A percentile compares a stretch with the other conserved stretches of the same genome.
Conservation (phyloP, 2,797 vertebrate genomes). For the Sciurus carolinensis region DNA sequence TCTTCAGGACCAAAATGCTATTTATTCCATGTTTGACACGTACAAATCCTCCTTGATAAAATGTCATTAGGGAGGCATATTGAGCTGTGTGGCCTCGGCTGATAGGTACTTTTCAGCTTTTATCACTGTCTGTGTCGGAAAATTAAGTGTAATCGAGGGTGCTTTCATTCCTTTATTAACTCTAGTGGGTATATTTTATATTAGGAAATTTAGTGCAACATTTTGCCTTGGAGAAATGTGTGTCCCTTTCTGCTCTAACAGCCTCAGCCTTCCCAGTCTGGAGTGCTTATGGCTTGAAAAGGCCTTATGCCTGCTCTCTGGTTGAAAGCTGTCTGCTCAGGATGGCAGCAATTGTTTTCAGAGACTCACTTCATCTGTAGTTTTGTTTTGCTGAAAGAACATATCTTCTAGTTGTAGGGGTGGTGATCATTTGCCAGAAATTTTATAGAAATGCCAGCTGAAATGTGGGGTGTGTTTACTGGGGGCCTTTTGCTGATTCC, state of each 20-base stretch:
- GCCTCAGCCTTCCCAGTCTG: background rate
- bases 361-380: background rate
- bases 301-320: background rate
- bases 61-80: conserved; percentile 76
- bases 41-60: conserved; percentile 81
- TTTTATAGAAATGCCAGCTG: background rate
- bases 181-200: conserved; percentile 13
- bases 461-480: background rate
- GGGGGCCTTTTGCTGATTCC: background rate
- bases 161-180: conserved; percentile 70
- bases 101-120: conserved; percentile 61
- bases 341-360: background rate
- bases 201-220: conserved; percentile 4
- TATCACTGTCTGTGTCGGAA: conserved; percentile 79
- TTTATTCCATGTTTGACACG: conserved; percentile 83
- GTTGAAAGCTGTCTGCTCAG: background rate
- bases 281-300: background rate
- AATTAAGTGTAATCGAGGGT: conserved; percentile 76
- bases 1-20: conserved; percentile 76
- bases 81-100: conserved; percentile 72
- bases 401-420: background rate
- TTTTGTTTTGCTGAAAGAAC: background rate
- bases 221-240: conserved; percentile 49
- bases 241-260: background rate
- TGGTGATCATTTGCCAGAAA: background rate